Evolutionary conservation across 2,797 vertebrate genomes (phyloP), one percentile per base, ranked within the genome.

Genomic region (Mormyrops attenuatus): DNA sequence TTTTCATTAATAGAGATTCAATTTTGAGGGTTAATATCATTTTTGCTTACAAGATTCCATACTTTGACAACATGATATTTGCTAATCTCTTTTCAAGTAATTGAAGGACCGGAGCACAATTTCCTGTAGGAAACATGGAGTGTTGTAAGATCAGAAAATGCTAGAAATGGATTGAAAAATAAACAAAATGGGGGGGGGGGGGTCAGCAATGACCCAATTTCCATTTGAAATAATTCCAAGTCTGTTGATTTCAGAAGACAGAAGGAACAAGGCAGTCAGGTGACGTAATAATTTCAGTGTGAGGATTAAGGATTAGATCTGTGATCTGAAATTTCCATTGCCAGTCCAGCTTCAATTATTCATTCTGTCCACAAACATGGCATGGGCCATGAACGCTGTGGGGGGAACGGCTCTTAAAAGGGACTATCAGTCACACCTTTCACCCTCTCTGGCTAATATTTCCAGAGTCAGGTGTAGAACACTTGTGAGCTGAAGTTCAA

Each of bases 281-380:
- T 57, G 6, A n/a, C 82, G 17, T 52, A 44, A 38, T 73, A 73
- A 73, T 73, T 73, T 73, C 11, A 50, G n/a, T 55, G 17, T 20
- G 66, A 49, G 26, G 73, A n/a, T 2, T 49, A 30, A 80, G n/a
- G 73, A 44, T 38, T 86, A 22, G 50, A 44, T 55, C 30, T 63
- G 30, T 50, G 20, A 84, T 60, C 49, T 89, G 50, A 55, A 88
- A 90, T 85, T 69, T 85, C 44, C 86, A 49, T 60, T 30, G 41
- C 26, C 77, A 85, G 85, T 88, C 88, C 17, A 4, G 15, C 30
- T 82, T 89, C 41, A 87, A 88, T 90, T 89, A 88, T 87, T 90
- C 88, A 90, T 90, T 73, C 88, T 41, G 20, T 57, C 63, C 57
- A 53, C 80, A 57, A 88, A 85, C 63, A 88, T 15, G 22, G 52